Base-by-base conservation (phyloP, 2,888 invertebrate species). In the Rhopalosiphum nymphaeae region DNA sequence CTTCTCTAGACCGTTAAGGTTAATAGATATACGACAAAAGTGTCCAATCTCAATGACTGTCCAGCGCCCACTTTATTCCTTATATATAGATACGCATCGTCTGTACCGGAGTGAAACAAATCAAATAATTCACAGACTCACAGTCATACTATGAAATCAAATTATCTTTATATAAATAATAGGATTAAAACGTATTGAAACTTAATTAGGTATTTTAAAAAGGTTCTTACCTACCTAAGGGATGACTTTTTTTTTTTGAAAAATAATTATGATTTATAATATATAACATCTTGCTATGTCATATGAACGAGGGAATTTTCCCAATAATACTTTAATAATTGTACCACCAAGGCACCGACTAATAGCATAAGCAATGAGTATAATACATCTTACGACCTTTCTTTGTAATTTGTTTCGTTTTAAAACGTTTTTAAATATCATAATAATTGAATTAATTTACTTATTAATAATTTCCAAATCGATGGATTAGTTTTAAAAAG, bases 11-110 rank as follows among this genome's bases (percentile, higher is more conserved):
- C 57, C 89, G 44, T 89, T 89, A 61, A 42, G 29, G 46, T 44
- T 78, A 78, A 78, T 78, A 78, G 78, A 21, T 78, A 78, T 36
- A 78, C 36, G 46, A 29, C 26, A n/a, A 89, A 56, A 89, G 57
- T 57, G 89, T 44, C 57, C 56, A 42, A 57, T 89, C 57, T 89
- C 89, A 42, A 89, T 42, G 57, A 57, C 89, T 56, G 57, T 26
- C 56, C 89, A 42, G 42, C 56, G 26, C 13, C 89, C 56, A 89
- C 89, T 89, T 89, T 89, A 89, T 89, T 89, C 26, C 89, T 29
- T 89, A 56, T 9, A 56, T 9, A 36, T 78, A 85, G 25, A 85
- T 26, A 21, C 36, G 26, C 21, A 26, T 36, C 7, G 42, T 57
- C 56, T 44, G 56, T 57, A 56, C 57, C 42, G 7, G 4, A 89